These are phyloP conservation scores for Corynorhinus townsendii DNA, from an alignment of 2,113 vertebrate species.

Conservation along the genomic window DNA sequence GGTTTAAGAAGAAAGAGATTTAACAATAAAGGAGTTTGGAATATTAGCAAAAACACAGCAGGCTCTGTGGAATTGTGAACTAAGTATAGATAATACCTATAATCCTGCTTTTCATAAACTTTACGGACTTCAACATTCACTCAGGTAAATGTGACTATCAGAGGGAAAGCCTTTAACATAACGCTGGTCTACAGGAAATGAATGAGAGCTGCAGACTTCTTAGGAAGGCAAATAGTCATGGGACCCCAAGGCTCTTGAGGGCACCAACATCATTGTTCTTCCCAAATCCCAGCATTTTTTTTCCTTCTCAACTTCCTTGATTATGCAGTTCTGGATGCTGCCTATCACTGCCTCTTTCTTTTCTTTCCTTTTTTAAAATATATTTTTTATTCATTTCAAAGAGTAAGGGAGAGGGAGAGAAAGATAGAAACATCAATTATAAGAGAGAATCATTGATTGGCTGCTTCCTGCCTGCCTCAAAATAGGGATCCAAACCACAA, in stretches of 20 bases:
- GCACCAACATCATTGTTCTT: background rate
- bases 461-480: no score
- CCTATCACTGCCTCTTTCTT: background rate
- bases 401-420: no score
- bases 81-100: background rate
- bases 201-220: background rate
- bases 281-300: background rate
- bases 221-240: background rate
- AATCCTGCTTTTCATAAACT: background rate
- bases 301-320: background rate
- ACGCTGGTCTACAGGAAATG: background rate
- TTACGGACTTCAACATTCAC: background rate
- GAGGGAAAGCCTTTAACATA: background rate
- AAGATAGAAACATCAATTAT: no score
- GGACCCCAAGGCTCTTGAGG: no score
- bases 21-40: background rate
- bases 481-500: no score
- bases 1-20: slow-evolving; percentile 10
- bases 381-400: no score
- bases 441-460: no score
- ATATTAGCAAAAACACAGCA: slow-evolving; percentile 15
- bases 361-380: no score
- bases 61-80: background rate
- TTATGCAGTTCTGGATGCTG: background rate
- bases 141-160: background rate